A percentile compares a stretch with the other conserved stretches of the same genome.
These are phyloP conservation scores for Passer domesticus DNA, from an alignment of 2,113 vertebrate genomes.

Conservation along the genomic window DNA sequence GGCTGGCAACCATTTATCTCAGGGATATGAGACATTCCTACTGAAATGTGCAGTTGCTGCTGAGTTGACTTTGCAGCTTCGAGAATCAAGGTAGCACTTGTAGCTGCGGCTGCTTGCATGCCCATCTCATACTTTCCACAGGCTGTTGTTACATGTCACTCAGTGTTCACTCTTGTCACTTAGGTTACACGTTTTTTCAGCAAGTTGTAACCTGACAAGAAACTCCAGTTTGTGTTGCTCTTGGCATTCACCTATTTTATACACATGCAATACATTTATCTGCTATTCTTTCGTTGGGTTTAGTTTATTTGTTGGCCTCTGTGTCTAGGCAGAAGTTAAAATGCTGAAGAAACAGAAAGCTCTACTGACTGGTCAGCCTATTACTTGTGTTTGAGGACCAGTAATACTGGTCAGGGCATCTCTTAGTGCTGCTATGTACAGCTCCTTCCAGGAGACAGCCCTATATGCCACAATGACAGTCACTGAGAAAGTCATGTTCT, in stretches of 20 bases:
- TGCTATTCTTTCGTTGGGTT: neutral
- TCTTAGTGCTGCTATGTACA: neutral
- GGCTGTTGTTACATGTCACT: neutral
- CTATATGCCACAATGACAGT: neutral
- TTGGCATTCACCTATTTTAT: neutral
- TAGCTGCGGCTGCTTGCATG: rapidly evolving
- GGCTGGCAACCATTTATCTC: neutral
- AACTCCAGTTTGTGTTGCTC: neutral
- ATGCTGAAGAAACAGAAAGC: neutral
- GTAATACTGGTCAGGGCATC: neutral
- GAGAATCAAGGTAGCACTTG: neutral
- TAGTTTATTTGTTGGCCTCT: neutral
- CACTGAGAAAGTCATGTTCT: neutral
- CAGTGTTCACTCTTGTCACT: neutral
- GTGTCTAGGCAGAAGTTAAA: neutral
- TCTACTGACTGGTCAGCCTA: neutral
- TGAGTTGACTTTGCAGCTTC: neutral
- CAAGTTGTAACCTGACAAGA: neutral
- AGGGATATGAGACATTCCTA: neutral
- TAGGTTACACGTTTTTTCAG: neutral
- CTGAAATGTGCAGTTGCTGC: neutral
- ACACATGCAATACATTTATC: neutral
- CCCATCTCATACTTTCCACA: neutral
- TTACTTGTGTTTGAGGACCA: neutral
- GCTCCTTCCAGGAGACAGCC: neutral